Evolutionary conservation across 1,140 invertebrate species (phyloP), one percentile per base, ranked within the genome.

Genomic region (Achatina immaculata): DNA sequence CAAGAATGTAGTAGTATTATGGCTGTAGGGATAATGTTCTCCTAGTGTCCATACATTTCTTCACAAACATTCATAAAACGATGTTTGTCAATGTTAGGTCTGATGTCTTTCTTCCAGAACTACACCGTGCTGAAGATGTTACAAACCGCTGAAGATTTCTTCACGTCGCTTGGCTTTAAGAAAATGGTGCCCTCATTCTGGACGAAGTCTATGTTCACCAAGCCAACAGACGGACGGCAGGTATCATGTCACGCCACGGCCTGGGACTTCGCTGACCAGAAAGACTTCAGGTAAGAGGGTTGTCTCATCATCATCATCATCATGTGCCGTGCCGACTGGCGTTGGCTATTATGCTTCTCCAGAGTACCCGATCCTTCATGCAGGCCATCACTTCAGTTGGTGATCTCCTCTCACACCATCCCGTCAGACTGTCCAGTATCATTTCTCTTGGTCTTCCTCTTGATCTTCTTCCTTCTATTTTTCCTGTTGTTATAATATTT

Each of bases 201-300:
- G 93, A 86, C 90, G 1, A 85, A 90, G 14, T 93, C 93, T 9
- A 90, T 93, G 77, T 66, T 94, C 6, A 87, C 89, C 58, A 92
- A 92, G 82, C 93, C 87, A 88, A 94, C 87, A 88, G 94, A 96
- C 82, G 95, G 93, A n/a, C 92, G 94, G 0, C 79, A 84, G 16
- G 86, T 93, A 1, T 94, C 96, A 6, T 98, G 96, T 86, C 96
- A 98, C 87, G 95, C 96, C 0, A 95, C 97, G 94, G 96, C 96
- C 2, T 97, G 96, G 96, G 96, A 97, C 89, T 97, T 97, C 90
- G 97, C 95, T 88, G 96, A 97, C 88, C 92, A 94, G 72, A 92
- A 95, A 82, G 96, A 95, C 88, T 94, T 93, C 84, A 86, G 94
- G 94, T 94, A 84, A 31, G 62, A n/a, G n/a, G n/a, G n/a, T n/a